phyloP scores from a whole-genome alignment of 1,140 invertebrate genomes.

The Drosophila yakuba region DNA sequence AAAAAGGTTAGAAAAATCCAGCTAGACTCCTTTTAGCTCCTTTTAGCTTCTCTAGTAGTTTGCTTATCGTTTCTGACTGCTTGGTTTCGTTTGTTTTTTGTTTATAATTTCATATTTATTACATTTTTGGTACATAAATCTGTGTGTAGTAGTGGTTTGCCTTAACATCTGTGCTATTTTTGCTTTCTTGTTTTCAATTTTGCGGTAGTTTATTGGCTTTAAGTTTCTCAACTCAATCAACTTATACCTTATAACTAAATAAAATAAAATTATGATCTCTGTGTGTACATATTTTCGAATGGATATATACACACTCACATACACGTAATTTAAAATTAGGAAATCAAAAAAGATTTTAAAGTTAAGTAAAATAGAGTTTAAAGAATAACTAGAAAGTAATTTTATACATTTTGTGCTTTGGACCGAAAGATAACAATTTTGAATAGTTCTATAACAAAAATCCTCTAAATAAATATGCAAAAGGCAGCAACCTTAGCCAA shows the following conservation, averaged over 20 bases:
- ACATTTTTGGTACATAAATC: slow-evolving; percentile 84
- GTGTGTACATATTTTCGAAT: slow-evolving; percentile 28
- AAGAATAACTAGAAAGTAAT: slow-evolving; percentile 66
- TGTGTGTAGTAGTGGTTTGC: slow-evolving; percentile 69
- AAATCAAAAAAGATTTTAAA: slow-evolving; percentile 57
- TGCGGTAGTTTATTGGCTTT: slow-evolving; percentile 52
- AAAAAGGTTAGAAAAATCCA: slow-evolving; percentile 47
- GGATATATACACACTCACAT: slow-evolving; percentile 52
- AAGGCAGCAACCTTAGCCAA: slow-evolving; percentile 28
- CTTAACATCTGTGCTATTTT: slow-evolving; percentile 62
- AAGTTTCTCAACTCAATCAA: slow-evolving; percentile 61
- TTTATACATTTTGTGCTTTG: slow-evolving; percentile 83
- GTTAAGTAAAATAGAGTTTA: slow-evolving; percentile 49
- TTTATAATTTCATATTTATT: slow-evolving; percentile 82
- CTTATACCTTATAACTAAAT: slow-evolving; percentile 75
- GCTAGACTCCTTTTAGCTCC: slow-evolving; percentile 10
- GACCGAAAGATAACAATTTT: slow-evolving; percentile 83
- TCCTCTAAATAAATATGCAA: slow-evolving; percentile 55
- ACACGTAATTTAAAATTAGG: slow-evolving; percentile 57
- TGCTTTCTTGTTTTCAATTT: slow-evolving; percentile 35
- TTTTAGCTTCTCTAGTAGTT: slow-evolving; percentile 18
- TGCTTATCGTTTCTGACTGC: slow-evolving; percentile 38
- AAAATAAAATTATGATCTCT: slow-evolving; percentile 76
- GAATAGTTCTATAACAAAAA: slow-evolving; percentile 60
- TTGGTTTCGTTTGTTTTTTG: slow-evolving; percentile 29